Base-by-base conservation (phyloP, 2,888 invertebrate species). In the Lasioglossum malachurum region DNA sequence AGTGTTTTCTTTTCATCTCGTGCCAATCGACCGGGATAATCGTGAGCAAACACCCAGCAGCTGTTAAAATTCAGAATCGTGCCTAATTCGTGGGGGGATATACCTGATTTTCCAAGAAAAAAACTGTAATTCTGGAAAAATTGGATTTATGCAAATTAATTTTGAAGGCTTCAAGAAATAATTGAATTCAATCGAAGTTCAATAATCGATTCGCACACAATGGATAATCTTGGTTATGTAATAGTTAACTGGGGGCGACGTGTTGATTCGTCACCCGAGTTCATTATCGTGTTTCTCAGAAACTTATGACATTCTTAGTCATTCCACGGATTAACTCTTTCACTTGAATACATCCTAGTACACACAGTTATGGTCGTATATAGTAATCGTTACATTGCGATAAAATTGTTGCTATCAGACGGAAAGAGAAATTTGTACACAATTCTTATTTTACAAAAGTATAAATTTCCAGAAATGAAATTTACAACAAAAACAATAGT, bases 1-100 rank as follows among this genome's bases (percentile, higher is more conserved):
- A 38, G 38, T 69, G 53, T 75, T 75, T 75, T 38, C 74, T 19
- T 75, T 75, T 57, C 27, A 75, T 75, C 19, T 27, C 14, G 14
- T 19, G 35, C 8, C 38, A 60, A 14, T 27, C 8, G 38, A 75
- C 8, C 16, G 1, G n/a, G 16, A 49, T 77, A 46, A 35, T 35
- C 35, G 4, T 3, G 35, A 35, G 35, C 44, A 69, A 46, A 64
- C 41, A 44, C 27, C 31, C 31, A 16, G 4, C 12, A 14, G 16
- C 14, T 10, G 35, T 5, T 3, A 14, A 19, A 46, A 16, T 31
- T 31, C 12, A 1, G 27, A 31, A 44, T 67, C 23, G 0, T 3
- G 53, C 23, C 1, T 3, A 53, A 53, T 53, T 19, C 23, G 19
- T 19, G 7, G 49, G 7, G 2, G 46, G 4, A 53, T 53, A 3